phyloP scores from a whole-genome alignment of 2,797 vertebrate genomes.

The Cynopterus sphinx region DNA sequence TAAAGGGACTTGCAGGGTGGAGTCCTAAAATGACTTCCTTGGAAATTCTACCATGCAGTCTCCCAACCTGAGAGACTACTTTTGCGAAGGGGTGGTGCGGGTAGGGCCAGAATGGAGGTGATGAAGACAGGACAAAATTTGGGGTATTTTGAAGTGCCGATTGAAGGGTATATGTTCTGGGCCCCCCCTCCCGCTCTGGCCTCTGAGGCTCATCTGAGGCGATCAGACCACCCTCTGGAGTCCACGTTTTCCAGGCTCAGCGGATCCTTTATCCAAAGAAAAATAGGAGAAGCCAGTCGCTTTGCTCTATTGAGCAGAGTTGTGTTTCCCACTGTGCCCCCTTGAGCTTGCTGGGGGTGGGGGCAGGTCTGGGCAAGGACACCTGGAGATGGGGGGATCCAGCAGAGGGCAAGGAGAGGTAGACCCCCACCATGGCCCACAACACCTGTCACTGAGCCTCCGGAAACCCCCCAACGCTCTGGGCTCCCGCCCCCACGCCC shows the following conservation, averaged over 20 bases:
- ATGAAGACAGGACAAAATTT: conserved; percentile 19
- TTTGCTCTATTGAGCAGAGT: conserved; percentile 56
- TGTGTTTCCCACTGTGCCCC: conserved; percentile 56
- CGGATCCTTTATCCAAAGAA: conserved; percentile 71
- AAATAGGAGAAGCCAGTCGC: conserved; percentile 62
- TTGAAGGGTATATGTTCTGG: background rate
- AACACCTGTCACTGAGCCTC: conserved; percentile 51
- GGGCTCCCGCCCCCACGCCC: background rate
- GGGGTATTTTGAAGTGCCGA: background rate
- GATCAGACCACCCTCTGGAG: conserved; percentile 50
- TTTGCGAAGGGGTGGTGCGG: background rate
- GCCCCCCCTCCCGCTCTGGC: background rate
- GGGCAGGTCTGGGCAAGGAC: conserved; percentile 43
- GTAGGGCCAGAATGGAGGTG: background rate
- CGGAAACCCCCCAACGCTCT: background rate
- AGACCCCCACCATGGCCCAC: background rate
- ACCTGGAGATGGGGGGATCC: conserved; percentile 49
- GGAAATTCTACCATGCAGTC: conserved; percentile 43
- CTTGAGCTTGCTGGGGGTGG: conserved; percentile 4
- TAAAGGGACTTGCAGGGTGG: background rate
- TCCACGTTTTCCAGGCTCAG: conserved; percentile 68
- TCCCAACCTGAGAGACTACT: conserved; percentile 42
- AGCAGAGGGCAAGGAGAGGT: background rate
- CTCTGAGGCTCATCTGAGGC: conserved; percentile 6
- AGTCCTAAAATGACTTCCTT: conserved; percentile 30